Evolutionary conservation across 2,888 invertebrate species (phyloP).

Genomic region (Diaprepes abbreviatus): DNA sequence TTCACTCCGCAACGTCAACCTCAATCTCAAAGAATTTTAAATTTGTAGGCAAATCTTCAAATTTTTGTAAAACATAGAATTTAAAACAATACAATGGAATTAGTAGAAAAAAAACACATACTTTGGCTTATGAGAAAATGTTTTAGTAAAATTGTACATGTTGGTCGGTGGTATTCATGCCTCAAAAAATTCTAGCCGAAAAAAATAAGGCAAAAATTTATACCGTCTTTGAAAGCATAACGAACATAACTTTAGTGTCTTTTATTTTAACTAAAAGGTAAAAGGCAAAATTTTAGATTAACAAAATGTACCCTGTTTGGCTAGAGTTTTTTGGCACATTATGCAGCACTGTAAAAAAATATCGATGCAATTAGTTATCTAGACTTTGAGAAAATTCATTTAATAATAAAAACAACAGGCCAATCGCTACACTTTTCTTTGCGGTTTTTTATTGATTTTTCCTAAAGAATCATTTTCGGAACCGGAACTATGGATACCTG

Average conservation of each 20-base stretch:
- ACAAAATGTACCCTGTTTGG: not conserved
- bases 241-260: no score
- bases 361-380: constrained; percentile 9
- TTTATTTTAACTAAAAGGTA: no score
- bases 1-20: not conserved
- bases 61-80: not conserved
- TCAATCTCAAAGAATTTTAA: not conserved
- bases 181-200: constrained; percentile 12
- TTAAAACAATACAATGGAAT: constrained; percentile 19
- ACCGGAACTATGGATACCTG: constrained; percentile 68
- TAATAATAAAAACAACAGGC: constrained; percentile 51
- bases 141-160: constrained; percentile 16
- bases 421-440: constrained; percentile 59
- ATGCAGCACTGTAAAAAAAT: not conserved
- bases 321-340: constrained; percentile 5
- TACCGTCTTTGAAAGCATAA: no score
- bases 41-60: not conserved
- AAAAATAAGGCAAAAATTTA: not conserved
- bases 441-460: constrained; percentile 62
- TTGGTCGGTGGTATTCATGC: constrained; percentile 4
- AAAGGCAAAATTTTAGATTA: no score
- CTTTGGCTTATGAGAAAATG: constrained; percentile 28
- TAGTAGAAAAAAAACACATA: constrained; percentile 11
- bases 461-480: constrained; percentile 73
- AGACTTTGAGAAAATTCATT: constrained; percentile 22